Evolutionary conservation across 2,113 vertebrate species (phyloP), one percentile per base, ranked within the genome.

Genomic region (Vicugna pacos): DNA sequence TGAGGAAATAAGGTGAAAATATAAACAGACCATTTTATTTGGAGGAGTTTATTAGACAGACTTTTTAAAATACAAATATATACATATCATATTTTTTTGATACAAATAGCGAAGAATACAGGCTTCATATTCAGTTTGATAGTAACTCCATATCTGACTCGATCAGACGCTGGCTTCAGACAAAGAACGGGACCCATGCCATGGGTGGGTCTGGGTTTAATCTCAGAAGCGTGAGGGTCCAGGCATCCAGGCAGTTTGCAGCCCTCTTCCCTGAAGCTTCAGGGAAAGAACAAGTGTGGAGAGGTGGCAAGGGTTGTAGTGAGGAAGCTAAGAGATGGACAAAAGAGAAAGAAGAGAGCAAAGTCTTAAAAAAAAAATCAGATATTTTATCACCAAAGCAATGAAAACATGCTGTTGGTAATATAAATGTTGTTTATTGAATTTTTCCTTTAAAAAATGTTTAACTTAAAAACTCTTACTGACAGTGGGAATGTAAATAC

Each of bases 401-500:
- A 67, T 86, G 15, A 76, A 96, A 98, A 96, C 58, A 95, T 91
- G 85, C 84, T 95, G 26, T 90, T 6, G 42, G 75, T 92, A 97
- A 98, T 97, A 97, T 96, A 98, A 98, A 98, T 96, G 91, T 95
- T 98, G 95, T 97, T 98, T 98, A 96, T 97, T 98, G 89, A 96
- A 75, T 97, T 98, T 99, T 98, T 96, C 86, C 96, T 97, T 98
- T 52, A 81, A 97, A 98, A 97, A 97, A 93, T 98, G 95, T 98
- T 98, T 98, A 98, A 98, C 97, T 97, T 98, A 97, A 97, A 98
- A 98, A 97, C 91, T 97, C 95, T 96, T 95, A 91, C 95, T 96
- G 94, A 98, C 93, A 93, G 96, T 96, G 94, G 95, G 97, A 98
- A 98, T 98, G 97, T 98, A 98, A 98, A 98, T 98, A 89, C 94